Evolutionary conservation across 2,888 invertebrate species (phyloP).

Genomic region (Panzeria rudis): DNA sequence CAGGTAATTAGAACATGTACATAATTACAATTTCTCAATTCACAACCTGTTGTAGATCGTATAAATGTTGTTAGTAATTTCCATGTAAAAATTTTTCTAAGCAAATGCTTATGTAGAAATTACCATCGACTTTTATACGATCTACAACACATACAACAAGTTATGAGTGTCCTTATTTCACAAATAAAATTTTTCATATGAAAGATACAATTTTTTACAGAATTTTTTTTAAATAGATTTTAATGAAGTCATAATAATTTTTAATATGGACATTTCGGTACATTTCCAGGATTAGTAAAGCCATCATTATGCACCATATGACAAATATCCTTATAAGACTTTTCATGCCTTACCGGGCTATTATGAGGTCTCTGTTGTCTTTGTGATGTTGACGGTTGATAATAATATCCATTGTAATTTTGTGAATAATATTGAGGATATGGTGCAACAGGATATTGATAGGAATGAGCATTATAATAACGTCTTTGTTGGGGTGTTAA

Average conservation of each 20-base stretch:
- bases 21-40: no score
- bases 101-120: no score
- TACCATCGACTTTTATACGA: no score
- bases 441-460: slow-evolving; percentile 56
- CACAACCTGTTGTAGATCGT: no score
- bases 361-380: slow-evolving; percentile 10
- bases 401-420: slow-evolving; percentile 62
- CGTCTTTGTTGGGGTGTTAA: slow-evolving; percentile 36
- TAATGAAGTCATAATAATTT: not conserved
- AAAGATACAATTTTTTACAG: no score
- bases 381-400: slow-evolving; percentile 33
- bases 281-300: slow-evolving; percentile 77
- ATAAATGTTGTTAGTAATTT: no score
- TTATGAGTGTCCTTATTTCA: no score
- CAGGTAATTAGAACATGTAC: no score
- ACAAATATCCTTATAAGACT: slow-evolving; percentile 79
- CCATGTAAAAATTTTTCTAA: no score
- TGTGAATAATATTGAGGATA: slow-evolving; percentile 58
- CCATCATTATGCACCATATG: slow-evolving; percentile 78
- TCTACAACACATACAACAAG: no score
- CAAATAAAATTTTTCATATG: no score
- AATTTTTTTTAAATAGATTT: no score
- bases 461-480: slow-evolving; percentile 70
- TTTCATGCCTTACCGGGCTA: slow-evolving; percentile 17
- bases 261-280: slow-evolving; percentile 78